Percentiles rank a stretch among this genome's conserved stretches.
Conservation (phyloP, 2,888 invertebrate species). For the Drosophila pseudotalamancana region DNA sequence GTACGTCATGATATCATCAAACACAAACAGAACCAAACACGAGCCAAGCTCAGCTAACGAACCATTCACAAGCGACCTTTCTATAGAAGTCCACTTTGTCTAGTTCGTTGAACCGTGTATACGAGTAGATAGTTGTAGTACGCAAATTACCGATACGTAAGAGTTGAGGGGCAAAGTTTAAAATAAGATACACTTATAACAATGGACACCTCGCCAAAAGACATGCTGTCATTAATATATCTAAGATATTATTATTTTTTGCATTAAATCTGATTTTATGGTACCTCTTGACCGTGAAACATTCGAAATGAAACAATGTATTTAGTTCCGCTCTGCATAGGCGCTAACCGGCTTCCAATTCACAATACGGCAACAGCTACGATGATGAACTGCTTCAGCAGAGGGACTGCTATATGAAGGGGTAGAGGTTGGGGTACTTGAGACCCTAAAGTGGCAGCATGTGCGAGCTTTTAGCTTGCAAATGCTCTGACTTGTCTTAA, state of each 20-base stretch:
- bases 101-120: conserved; percentile 67
- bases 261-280: conserved; percentile 53
- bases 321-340: conserved; percentile 70
- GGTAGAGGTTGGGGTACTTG: conserved; percentile 59
- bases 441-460: conserved; percentile 71
- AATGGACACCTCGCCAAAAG: conserved; percentile 38
- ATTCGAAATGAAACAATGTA: conserved; percentile 58
- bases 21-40: conserved; percentile 9
- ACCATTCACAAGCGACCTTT: conserved; percentile 65
- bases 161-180: conserved; percentile 45
- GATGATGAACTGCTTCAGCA: conserved; percentile 30
- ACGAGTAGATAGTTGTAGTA: conserved; percentile 41
- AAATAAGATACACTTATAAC: conserved; percentile 28
- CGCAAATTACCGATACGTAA: conserved; percentile 76
- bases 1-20: conserved; percentile 53
- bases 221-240: conserved; percentile 50
- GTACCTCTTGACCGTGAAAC: conserved; percentile 73
- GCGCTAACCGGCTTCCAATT: conserved; percentile 57
- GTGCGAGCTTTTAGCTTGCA: conserved; percentile 65
- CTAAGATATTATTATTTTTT: conserved; percentile 39
- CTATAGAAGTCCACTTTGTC: conserved; percentile 20
- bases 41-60: conserved; percentile 12
- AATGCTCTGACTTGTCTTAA: conserved; percentile 55
- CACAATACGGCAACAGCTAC: conserved; percentile 24
- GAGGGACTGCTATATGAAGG: conserved; percentile 3